Conservation (phyloP, 2,888 invertebrate species). For the Malacosoma neustria region DNA sequence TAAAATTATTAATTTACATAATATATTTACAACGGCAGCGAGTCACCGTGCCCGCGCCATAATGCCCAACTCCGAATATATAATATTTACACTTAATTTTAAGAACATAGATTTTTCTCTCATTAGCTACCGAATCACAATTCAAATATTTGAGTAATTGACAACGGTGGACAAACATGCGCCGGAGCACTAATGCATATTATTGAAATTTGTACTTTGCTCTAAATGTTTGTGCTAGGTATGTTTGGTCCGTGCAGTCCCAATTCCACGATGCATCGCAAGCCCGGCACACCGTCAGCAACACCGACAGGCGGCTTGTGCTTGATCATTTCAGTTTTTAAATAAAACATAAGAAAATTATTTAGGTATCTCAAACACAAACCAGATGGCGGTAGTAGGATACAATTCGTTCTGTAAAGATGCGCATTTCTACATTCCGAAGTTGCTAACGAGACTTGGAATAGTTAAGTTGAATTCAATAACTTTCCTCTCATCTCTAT, state of each 20-base stretch:
- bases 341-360: no score
- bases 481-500: conserved; percentile 21
- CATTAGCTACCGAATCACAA: conserved; percentile 75
- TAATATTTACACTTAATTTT: conserved; percentile 71
- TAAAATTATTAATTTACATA: conserved; percentile 69
- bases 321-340: no score
- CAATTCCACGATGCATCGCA: conserved; percentile 24
- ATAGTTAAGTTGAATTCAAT: conserved; percentile 9
- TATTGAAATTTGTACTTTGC: conserved; percentile 72
- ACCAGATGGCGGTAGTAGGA: neutral
- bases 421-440: conserved; percentile 38
- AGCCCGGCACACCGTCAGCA: neutral
- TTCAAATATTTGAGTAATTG: conserved; percentile 73
- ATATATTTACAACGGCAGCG: conserved; percentile 68
- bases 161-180: conserved; percentile 73
- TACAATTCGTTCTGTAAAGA: conserved; percentile 16
- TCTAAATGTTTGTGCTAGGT: conserved; percentile 59
- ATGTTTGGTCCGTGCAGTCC: conserved; percentile 69
- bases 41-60: conserved; percentile 55
- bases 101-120: conserved; percentile 72
- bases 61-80: conserved; percentile 73
- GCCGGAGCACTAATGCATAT: conserved; percentile 66
- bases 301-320: neutral
- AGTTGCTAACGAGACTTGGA: conserved; percentile 36
- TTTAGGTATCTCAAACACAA: neutral